Conservation (phyloP, 2,797 vertebrate genomes). For the Enoplosus armatus region DNA sequence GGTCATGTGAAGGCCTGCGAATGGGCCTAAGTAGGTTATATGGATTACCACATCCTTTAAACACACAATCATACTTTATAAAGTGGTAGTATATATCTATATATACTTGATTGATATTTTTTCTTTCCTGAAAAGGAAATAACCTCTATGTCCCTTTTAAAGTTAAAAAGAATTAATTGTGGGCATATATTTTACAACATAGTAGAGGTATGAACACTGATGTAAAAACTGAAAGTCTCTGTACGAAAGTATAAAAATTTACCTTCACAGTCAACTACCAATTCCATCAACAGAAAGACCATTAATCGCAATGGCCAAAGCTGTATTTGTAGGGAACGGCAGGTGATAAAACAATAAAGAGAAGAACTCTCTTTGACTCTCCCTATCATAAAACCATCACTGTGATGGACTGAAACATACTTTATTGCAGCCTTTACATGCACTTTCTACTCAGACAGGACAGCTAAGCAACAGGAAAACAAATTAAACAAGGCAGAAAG, state of each 20-base stretch:
- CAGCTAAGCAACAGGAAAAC: conserved; percentile 58
- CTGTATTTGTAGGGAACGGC: conserved; percentile 74
- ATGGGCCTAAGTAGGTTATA: conserved; percentile 61
- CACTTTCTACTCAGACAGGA: conserved; percentile 62
- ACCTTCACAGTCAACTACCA: conserved; percentile 70
- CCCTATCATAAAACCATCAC: conserved; percentile 78
- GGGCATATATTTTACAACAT: conserved; percentile 71
- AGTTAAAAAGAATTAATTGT: conserved; percentile 59
- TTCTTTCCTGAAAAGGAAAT: conserved; percentile 68
- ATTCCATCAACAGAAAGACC: conserved; percentile 62
- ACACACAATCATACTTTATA: conserved; percentile 72
- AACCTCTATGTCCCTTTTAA: conserved; percentile 72
- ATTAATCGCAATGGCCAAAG: conserved; percentile 56
- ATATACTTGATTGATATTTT: conserved; percentile 73
- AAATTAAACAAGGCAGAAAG: conserved; percentile 64
- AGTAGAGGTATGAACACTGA: conserved; percentile 74
- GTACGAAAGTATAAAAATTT: conserved; percentile 83
- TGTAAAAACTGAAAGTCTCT: conserved; percentile 71
- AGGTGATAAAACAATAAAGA: conserved; percentile 70
- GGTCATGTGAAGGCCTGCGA: conserved; percentile 59
- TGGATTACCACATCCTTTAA: conserved; percentile 69
- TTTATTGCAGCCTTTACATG: conserved; percentile 77
- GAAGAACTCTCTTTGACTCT: conserved; percentile 59
- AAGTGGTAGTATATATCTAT: conserved; percentile 73
- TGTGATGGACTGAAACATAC: conserved; percentile 78